These are phyloP conservation scores for silkworm (Bombyx mori) DNA, from an alignment of 1,140 invertebrate genomes.

Conservation along the genomic window ASM3026992v2 NC_085116.1:6552001-6552500, in stretches of 20 bases:
- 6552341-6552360: slow-evolving; percentile 51
- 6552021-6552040: slow-evolving; percentile 39
- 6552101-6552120: slow-evolving; percentile 59
- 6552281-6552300: slow-evolving; percentile 27
- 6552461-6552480: slow-evolving; percentile 25
- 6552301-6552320: slow-evolving; percentile 29
- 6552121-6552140: slow-evolving; percentile 19
- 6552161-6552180: too few relatives aligned
- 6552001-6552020: slow-evolving; percentile 39
- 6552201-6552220: slow-evolving; percentile 27
- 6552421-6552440: slow-evolving; percentile 70
- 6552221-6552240: slow-evolving; percentile 23
- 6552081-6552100: slow-evolving; percentile 60
- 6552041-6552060: slow-evolving; percentile 31
- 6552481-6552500: too few relatives aligned
- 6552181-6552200: too few relatives aligned
- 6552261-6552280: slow-evolving; percentile 25
- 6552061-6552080: slow-evolving; percentile 49
- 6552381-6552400: slow-evolving; percentile 74
- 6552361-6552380: slow-evolving; percentile 64
- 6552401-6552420: slow-evolving; percentile 73
- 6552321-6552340: slow-evolving; percentile 45
- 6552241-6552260: slow-evolving; percentile 15
- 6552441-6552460: slow-evolving; percentile 60
- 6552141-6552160: slow-evolving; percentile 6